A percentile compares a stretch with the other conserved stretches of the same genome.
These are phyloP conservation scores for Delphinapterus leucas DNA, from an alignment of 2,113 vertebrate species.

Conservation along the genomic window DNA sequence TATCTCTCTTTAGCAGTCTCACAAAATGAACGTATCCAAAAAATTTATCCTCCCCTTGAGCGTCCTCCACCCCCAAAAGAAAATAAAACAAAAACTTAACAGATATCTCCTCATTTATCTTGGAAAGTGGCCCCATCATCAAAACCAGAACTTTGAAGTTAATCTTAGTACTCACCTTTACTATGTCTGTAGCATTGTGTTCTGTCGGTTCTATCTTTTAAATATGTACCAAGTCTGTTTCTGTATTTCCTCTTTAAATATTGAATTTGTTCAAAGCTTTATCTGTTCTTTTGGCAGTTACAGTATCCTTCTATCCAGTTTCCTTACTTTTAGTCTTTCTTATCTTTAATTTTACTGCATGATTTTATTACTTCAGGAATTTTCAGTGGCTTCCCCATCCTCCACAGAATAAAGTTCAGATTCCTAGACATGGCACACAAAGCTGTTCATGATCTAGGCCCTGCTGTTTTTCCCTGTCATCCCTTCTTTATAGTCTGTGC, in stretches of 20 bases:
- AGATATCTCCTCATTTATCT: not conserved
- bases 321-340: not conserved
- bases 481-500: not conserved
- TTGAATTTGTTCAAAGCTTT: slow-evolving; percentile 8
- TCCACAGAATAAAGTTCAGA: not conserved
- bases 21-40: not conserved
- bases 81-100: slow-evolving; percentile 1
- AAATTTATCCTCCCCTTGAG: not conserved
- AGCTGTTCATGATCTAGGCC: not conserved
- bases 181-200: not conserved
- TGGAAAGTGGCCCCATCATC: not conserved
- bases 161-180: not conserved
- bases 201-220: not conserved
- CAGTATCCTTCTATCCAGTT: not conserved
- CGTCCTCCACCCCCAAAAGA: not conserved
- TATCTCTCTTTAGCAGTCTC: not conserved
- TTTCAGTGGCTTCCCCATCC: not conserved
- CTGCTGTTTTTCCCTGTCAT: not conserved
- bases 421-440: not conserved
- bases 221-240: not conserved
- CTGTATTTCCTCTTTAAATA: not conserved
- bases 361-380: not conserved
- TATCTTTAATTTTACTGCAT: not conserved
- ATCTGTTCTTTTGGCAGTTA: not conserved
- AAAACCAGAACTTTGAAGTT: not conserved